Evolutionary conservation across 2,797 vertebrate species (phyloP).

Genomic region (Karalla daura): DNA sequence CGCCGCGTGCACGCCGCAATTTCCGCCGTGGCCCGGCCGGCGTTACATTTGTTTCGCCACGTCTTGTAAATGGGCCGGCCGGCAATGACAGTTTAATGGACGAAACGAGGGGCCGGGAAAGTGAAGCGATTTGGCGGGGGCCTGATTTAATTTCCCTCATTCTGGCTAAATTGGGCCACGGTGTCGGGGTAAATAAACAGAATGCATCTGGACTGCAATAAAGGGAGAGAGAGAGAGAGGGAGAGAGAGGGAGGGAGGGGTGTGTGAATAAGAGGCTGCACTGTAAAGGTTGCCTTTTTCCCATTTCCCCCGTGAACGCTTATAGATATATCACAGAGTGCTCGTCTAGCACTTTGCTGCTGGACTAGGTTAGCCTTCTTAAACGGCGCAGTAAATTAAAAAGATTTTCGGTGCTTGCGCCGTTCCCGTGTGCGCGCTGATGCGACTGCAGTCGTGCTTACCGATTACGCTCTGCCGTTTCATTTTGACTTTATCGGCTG

Average conservation of each 20-base stretch:
- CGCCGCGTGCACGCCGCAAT: neutral
- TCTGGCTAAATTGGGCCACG: constrained; percentile 64
- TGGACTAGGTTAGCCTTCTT: constrained; percentile 44
- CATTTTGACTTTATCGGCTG: constrained; percentile 15
- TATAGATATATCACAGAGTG: constrained; percentile 55
- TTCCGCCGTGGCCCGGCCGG: constrained; percentile 33
- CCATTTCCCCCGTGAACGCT: constrained; percentile 40
- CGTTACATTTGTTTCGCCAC: constrained; percentile 61
- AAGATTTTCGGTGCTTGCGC: constrained; percentile 31
- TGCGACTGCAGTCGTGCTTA: neutral
- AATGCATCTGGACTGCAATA: constrained; percentile 62
- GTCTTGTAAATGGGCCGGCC: constrained; percentile 60
- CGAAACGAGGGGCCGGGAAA: constrained; percentile 43
- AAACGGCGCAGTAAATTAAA: constrained; percentile 56
- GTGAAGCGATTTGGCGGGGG: constrained; percentile 67
- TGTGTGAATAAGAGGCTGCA: constrained; percentile 52
- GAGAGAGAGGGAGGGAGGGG: constrained; percentile 25
- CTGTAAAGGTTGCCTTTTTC: constrained; percentile 46
- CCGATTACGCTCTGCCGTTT: constrained; percentile 1
- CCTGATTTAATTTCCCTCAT: constrained; percentile 75
- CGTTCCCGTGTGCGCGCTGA: neutral
- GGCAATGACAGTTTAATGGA: constrained; percentile 78
- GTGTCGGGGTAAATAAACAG: constrained; percentile 70
- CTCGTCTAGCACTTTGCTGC: constrained; percentile 51
- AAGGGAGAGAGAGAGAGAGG: constrained; percentile 33